Conservation (phyloP, 2,113 vertebrate genomes). For the Salvator merianae region DNA sequence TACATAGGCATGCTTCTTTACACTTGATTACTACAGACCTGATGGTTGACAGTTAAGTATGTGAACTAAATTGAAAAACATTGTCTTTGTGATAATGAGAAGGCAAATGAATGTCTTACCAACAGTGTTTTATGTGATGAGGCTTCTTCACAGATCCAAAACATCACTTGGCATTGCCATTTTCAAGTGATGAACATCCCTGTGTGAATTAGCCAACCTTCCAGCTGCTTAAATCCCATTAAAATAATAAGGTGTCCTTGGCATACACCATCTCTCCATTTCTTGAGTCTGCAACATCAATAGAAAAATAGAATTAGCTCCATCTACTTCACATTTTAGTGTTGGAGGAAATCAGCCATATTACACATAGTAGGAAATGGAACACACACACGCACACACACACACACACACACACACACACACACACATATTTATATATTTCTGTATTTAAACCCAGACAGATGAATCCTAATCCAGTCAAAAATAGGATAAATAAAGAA, state of each 20-base stretch:
- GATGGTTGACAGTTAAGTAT: not conserved
- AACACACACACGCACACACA: too few species aligned
- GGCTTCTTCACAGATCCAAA: not conserved
- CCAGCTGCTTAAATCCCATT: not conserved
- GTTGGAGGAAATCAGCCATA: not conserved
- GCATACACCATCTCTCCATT: not conserved
- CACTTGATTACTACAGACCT: not conserved
- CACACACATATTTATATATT: too few species aligned
- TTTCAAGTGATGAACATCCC: not conserved
- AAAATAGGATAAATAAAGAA: slow-evolving; percentile 7
- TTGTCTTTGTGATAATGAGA: not conserved
- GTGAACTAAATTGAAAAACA: not conserved
- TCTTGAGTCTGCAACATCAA: not conserved
- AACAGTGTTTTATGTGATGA: not conserved
- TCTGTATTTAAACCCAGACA: too few species aligned
- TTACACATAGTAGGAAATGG: not conserved
- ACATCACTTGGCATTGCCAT: not conserved
- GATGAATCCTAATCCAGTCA: slow-evolving; percentile 18
- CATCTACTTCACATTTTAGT: not conserved
- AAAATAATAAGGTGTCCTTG: not conserved
- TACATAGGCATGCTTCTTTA: not conserved
- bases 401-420: too few species aligned
- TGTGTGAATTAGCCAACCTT: not conserved
- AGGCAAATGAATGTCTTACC: not conserved
- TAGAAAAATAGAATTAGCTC: not conserved